phyloP scores from a whole-genome alignment of 1,140 invertebrate species.

The Lanistes nyassanus region DNA sequence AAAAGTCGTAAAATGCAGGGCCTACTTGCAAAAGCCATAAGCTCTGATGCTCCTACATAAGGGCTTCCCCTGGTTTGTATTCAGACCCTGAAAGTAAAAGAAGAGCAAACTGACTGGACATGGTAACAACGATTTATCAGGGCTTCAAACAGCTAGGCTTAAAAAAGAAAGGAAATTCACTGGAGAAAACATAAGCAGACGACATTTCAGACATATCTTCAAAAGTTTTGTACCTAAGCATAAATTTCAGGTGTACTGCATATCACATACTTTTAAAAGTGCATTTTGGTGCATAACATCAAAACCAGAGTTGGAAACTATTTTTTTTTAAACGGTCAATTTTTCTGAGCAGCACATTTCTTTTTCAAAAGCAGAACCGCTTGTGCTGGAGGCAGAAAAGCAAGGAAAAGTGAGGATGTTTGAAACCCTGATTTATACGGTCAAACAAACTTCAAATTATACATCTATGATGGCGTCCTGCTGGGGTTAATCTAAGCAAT shows the following conservation, averaged over 20 bases:
- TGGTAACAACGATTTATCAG: neutral
- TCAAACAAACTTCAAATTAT: too few species aligned
- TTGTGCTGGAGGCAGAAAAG: neutral
- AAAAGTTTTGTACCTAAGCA: neutral
- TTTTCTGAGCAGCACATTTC: neutral
- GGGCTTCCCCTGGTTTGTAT: neutral
- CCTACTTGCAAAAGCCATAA: neutral
- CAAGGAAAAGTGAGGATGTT: neutral
- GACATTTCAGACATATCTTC: too few species aligned
- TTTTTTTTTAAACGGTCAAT: too few species aligned
- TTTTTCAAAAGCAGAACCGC: neutral
- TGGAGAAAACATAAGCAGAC: too few species aligned
- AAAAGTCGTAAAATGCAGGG: too few species aligned
- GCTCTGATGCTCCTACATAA: neutral
- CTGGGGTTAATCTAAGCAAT: neutral
- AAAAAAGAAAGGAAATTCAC: too few species aligned
- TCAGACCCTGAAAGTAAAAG: neutral
- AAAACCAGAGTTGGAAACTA: too few species aligned
- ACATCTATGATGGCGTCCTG: too few species aligned
- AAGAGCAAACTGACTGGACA: neutral
- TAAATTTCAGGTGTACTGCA: neutral
- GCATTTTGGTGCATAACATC: too few species aligned
- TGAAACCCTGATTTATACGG: neutral
- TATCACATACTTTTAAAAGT: too few species aligned
- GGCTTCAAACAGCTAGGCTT: too few species aligned